Evolutionary conservation across 1,140 invertebrate species (phyloP).

Genomic region (Drosophila fuyamai): DNA sequence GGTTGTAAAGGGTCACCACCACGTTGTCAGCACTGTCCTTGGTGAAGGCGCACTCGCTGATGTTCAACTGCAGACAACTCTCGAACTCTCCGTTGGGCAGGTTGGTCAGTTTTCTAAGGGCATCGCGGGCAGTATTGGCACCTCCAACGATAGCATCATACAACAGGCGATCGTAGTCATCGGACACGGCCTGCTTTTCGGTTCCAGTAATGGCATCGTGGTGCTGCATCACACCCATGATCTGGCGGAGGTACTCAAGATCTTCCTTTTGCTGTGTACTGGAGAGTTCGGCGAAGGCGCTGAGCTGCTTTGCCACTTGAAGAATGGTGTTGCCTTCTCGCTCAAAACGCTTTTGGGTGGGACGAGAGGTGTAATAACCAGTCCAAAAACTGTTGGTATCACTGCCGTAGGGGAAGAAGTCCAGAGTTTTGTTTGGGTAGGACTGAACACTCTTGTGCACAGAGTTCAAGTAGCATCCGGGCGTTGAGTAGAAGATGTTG

Average conservation of each 20-base stretch:
- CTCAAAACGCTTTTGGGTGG: slow-evolving; percentile 93
- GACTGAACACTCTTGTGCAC: slow-evolving; percentile 89
- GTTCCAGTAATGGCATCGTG: slow-evolving; percentile 96
- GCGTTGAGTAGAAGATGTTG: slow-evolving; percentile 87
- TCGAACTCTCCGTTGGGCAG: slow-evolving; percentile 85
- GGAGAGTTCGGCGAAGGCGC: slow-evolving; percentile 73
- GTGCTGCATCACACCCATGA: slow-evolving; percentile 96
- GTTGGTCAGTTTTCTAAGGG: slow-evolving; percentile 82
- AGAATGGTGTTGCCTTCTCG: slow-evolving; percentile 92
- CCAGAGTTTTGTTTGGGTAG: slow-evolving; percentile 90
- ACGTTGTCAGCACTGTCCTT: slow-evolving; percentile 86
- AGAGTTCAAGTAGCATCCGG: slow-evolving; percentile 95
- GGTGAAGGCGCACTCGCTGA: slow-evolving; percentile 86
- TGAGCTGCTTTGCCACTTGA: slow-evolving; percentile 89
- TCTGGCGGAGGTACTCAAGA: slow-evolving; percentile 80
- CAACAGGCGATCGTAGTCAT: slow-evolving; percentile 90
- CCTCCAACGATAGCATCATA: slow-evolving; percentile 59
- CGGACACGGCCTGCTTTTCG: slow-evolving; percentile 94
- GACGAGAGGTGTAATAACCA: slow-evolving; percentile 96
- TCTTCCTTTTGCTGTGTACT: slow-evolving; percentile 51
- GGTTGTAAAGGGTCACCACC: slow-evolving; percentile 92
- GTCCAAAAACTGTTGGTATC: slow-evolving; percentile 95
- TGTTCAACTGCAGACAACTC: slow-evolving; percentile 89
- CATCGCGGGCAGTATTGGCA: slow-evolving; percentile 43
- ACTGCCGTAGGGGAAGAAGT: slow-evolving; percentile 97